Base-by-base conservation (phyloP, 2,113 vertebrate species). In the Actenoides lindsayi region DNA sequence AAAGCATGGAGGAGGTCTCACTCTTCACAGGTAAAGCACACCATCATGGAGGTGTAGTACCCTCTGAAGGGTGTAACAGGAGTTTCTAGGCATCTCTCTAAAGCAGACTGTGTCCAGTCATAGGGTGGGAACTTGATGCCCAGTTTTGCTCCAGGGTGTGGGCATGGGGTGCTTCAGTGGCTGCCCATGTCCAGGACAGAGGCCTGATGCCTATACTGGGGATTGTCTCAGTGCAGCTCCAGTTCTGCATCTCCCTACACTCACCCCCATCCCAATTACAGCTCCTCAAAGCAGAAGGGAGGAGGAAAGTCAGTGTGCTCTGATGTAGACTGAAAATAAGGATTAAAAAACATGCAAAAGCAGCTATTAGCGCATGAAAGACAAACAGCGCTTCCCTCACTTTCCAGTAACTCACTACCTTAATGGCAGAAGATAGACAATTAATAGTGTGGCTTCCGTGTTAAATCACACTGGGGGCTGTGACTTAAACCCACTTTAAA, bases 401-500 rank as follows among this genome's bases (percentile, higher is more conserved):
- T 90, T 91, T 76, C 54, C 71, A 93, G 41, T 85, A 96, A 94
- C 81, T 83, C 73, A 9, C 59, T 62, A 11, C 41, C 35, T 75
- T 76, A 95, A 80, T 67, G 50, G 75, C n/a, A 90, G 63, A 83
- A 93, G 70, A 90, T 30, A 88, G 84, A 44, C 42, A 79, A 93
- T 67, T 96, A 97, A 83, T 85, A 77, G 78, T 31, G 59, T 69
- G 91, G 84, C 82, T 96, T 96, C 90, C 71, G 3, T 31, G 42
- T 83, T 88, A 89, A 96, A 95, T 93, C 75, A 73, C 1, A 4
- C n/a, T 64, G 75, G 93, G 82, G 94, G 41, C 78, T 88, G 94
- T 20, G 79, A 63, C 79, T 93, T 90, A 76, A 96, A 93, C 54
- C 87, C 93, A 83, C 93, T 96, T 94, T 70, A 95, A 97, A 97